A percentile compares a stretch with the other conserved stretches of the same genome.
These are phyloP conservation scores for Malaclemys terrapin DNA, from an alignment of 2,113 vertebrate genomes.

Conservation along the genomic window DNA sequence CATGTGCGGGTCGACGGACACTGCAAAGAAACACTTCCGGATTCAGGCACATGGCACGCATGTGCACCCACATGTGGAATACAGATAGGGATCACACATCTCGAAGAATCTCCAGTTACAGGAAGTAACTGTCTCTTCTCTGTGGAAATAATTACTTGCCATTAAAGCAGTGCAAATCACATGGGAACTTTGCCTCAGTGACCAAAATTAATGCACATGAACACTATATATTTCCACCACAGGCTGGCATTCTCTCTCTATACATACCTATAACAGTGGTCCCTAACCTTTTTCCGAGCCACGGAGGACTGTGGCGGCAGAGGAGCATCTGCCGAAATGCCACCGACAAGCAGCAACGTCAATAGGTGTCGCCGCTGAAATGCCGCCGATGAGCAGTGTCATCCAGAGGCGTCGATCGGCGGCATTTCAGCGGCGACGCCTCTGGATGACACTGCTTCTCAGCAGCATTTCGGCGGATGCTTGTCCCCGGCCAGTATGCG, in stretches of 20 bases:
- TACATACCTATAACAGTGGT: too few species aligned
- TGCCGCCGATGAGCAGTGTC: too few species aligned
- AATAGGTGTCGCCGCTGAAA: too few species aligned
- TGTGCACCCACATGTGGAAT: not conserved
- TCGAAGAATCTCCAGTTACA: not conserved
- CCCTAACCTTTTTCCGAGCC: too few species aligned
- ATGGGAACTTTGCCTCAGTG: not conserved
- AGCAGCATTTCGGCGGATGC: too few species aligned
- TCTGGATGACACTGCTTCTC: too few species aligned
- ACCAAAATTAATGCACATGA: not conserved
- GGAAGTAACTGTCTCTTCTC: not conserved
- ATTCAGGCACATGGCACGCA: not conserved
- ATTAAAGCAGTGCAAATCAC: slow-evolving; percentile 19
- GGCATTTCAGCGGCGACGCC: too few species aligned
- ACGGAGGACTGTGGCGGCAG: too few species aligned
- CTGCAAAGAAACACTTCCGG: not conserved
- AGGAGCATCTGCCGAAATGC: too few species aligned
- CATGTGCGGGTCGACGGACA: not conserved
- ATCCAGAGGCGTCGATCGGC: too few species aligned
- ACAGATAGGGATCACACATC: not conserved
- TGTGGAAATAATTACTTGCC: slow-evolving; percentile 21
- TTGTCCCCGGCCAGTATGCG: too few species aligned
- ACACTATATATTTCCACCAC: slow-evolving; percentile 15
- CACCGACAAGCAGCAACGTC: too few species aligned
- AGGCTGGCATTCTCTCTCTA: not conserved